Base-by-base conservation (phyloP, 2,113 vertebrate species). In the Antigone vipio region DNA sequence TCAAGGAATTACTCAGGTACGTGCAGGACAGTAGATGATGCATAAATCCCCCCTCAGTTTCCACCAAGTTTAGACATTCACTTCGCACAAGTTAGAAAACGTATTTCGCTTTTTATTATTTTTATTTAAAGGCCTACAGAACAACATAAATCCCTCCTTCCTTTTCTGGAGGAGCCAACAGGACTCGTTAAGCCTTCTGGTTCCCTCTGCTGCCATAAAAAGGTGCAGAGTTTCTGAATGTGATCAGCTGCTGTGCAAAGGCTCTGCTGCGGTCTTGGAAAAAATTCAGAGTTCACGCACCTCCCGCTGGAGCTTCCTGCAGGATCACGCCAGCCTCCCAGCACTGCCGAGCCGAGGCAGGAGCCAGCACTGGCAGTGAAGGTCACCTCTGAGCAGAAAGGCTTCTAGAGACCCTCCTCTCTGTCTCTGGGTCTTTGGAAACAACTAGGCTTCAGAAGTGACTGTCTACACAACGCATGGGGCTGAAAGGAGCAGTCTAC, bases 151-250 rank as follows among this genome's bases (percentile, higher is more conserved):
- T 92, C 60, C 76, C 74, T 89, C 49, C 67, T 85, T 93, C 90
- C 78, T 92, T 68, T 93, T 67, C 83, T 89, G 69, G 71, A 95
- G 66, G 34, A 91, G 84, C 53, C 73, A 93, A 77, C 38, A 85
- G 74, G 53, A 32, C 72, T 93, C 59, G 15, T 73, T 96, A 96
- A 91, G 83, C 88, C 60, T 96, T 85, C 68, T 92, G 42, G 67
- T 95, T 95, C 94, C 88, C 90, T 93, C 87, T 93, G 80, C 75
- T 83, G 88, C 92, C 82, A 75, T 96, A 96, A 97, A 78, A 87
- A 89, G 44, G 67, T 95, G 78, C 88, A 85, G 85, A 60, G 68
- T 95, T 93, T 89, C 85, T 63, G 7, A 93, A 76, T 40, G 77
- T 1, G 8, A 87, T 88, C 93, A 93, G 94, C 69, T 95, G 92